Conservation (phyloP, 2,797 vertebrate species). For the Xenentodon cancila region DNA sequence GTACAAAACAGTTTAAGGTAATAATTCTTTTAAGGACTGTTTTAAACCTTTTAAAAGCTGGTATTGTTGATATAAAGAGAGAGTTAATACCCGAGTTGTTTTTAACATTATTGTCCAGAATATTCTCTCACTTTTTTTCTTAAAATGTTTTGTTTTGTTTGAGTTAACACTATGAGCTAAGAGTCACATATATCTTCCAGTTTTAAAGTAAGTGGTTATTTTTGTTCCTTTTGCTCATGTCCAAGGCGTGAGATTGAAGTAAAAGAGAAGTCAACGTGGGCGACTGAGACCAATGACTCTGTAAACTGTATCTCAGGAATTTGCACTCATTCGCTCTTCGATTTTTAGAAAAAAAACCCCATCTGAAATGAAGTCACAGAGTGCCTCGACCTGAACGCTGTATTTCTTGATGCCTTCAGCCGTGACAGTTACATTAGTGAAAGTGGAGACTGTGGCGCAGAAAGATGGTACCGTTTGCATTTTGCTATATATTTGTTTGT, state of each 20-base stretch:
- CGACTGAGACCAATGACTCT: conserved; percentile 16
- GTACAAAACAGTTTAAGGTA: too few relatives aligned
- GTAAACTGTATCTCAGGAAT: conserved; percentile 60
- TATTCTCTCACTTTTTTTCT: conserved; percentile 5
- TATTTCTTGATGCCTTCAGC: conserved; percentile 39
- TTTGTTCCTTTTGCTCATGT: conserved; percentile 39
- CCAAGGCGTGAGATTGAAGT: conserved; percentile 24
- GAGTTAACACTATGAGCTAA: conserved; percentile 28
- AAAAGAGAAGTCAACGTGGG: conserved; percentile 1
- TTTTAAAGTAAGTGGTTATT: conserved; percentile 7
- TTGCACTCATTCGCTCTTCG: conserved; percentile 28
- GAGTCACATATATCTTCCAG: not conserved
- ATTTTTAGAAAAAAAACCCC: conserved; percentile 1
- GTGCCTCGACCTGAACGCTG: conserved; percentile 66
- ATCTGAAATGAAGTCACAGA: conserved; percentile 46
- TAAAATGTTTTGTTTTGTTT: not conserved
- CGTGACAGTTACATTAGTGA: not conserved
- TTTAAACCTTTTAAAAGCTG: too few relatives aligned
- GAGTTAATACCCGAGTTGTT: too few relatives aligned
- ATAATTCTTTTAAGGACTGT: too few relatives aligned
- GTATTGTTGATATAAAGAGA: too few relatives aligned
- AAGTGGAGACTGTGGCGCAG: not conserved
- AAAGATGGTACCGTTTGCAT: conserved; percentile 22
- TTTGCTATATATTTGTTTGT: conserved; percentile 10
- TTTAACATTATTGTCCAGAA: too few relatives aligned